Base-by-base conservation (phyloP, 2,888 invertebrate species). In the Halictus ligatus region DNA sequence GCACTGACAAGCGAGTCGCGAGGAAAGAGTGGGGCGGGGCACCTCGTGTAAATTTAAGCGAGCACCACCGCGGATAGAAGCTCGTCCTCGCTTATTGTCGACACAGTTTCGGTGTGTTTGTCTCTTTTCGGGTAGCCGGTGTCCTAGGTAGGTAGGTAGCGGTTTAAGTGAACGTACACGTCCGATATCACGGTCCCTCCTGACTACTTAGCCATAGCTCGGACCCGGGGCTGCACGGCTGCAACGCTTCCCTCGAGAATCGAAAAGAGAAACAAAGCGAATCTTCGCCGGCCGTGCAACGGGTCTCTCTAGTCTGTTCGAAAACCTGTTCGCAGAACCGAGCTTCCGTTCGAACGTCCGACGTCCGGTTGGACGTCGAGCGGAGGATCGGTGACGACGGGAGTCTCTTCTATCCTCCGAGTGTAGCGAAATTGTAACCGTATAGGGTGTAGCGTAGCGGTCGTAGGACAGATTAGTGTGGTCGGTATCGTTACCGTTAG, bases 141-240 rank as follows among this genome's bases (percentile, higher is more conserved):
- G 81, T 69, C 88, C 88, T 93, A 93, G 92, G 87, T 91, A 90
- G 92, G 87, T 91, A 90, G 91, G 91, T 94, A 84, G 93, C 93
- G 93, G 92, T 94, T 93, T 93, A 94, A 93, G 92, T 93, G 92
- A 94, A 95, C 91, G 92, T 94, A 95, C 69, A 69, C 95, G 95
- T 95, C 95, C 95, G 95, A 95, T 95, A 95, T 95, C 95, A 95
- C 95, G 95, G 95, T 95, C 95, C 95, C 95, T 95, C 95, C 95
- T 95, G 94, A 95, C 94, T 95, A 95, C 94, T 94, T 95, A 95
- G 95, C 93, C 91, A 94, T 95, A 95, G 95, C 92, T 90, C 92
- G 93, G 95, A 94, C 94, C 95, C 95, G 92, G 21, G 5, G 4
- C 40, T 12, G 69, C 71, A 71, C 84, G 91, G 94, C 93, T 94